Evolutionary conservation across 2,113 vertebrate species (phyloP), one percentile per base, ranked within the genome.

Genomic region (Furnarius figulus): DNA sequence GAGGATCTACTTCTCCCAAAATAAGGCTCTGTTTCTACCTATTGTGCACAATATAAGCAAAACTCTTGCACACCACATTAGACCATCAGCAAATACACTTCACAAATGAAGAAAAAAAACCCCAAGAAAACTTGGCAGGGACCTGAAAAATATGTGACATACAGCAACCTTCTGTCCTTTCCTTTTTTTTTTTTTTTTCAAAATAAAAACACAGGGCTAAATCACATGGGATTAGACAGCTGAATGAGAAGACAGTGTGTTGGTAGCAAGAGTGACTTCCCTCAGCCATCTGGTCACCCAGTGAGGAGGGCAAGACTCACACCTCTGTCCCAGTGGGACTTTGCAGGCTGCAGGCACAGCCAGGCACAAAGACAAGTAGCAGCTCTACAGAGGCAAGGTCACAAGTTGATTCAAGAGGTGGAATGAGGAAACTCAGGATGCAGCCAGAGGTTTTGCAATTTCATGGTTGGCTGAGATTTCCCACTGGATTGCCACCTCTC

Each of bases 371-470:
- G 15, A 23, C 0, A 2, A 85, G 66, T 0, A 82, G 58, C 46
- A 95, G 35, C 66, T 79, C 66, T 63, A 27, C 11, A 31, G 49
- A 89, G 40, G n/a, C n/a, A 71, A 94, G 91, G 93, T 89, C 94
- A 87, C 44, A 85, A 85, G 89, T 37, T 91, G 67, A 87, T 85
- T 79, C n/a, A 72, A 61, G 62, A 85, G 77, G 62, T 79, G 53
- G 92, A 87, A 94, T 5, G 27, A 84, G 73, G 86, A 95, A 93
- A 89, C 0, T 3, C 47, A 44, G 52, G 62, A 72, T 53, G 73
- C 61, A 97, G 86, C 31, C 73, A 94, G 73, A 92, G 58, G 73
- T 96, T 95, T 92, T 90, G 73, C 15, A 52, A 90, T 92, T 92
- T 94, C 86, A 89, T 30, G 77, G 90, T 77, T 85, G 77, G 70